Percentiles rank a stretch among this genome's conserved stretches.
Evolutionary conservation across 2,113 vertebrate genomes (phyloP).

Genomic region (Anseranas semipalmata): DNA sequence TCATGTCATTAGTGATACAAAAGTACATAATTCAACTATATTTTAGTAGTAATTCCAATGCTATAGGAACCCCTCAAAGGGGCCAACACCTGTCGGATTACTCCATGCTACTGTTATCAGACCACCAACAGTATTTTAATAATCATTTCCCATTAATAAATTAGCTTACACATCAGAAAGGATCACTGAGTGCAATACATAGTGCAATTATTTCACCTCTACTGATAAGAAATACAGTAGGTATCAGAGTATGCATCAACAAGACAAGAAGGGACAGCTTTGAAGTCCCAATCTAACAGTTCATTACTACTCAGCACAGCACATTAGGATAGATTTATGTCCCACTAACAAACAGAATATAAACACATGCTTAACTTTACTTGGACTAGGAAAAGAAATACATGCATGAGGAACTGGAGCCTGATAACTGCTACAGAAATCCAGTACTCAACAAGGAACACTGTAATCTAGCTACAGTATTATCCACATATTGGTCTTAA

Average conservation of each 20-base stretch:
- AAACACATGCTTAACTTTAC: background rate
- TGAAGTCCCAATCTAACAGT: background rate
- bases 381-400: background rate
- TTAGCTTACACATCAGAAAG: background rate
- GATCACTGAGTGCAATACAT: background rate
- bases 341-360: background rate
- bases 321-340: background rate
- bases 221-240: background rate
- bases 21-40: background rate
- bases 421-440: background rate
- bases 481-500: background rate
- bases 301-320: background rate
- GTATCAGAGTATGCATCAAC: background rate
- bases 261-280: background rate
- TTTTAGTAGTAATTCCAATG: background rate
- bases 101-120: background rate
- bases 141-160: background rate
- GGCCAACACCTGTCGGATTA: background rate
- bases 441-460: background rate
- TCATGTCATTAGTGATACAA: background rate
- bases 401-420: background rate
- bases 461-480: background rate
- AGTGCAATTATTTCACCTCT: background rate
- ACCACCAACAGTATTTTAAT: background rate
- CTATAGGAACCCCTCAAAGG: background rate